Percentiles rank a stretch among this genome's conserved stretches.
phyloP scores from a whole-genome alignment of 2,113 vertebrate species.

The Panthera leo region DNA sequence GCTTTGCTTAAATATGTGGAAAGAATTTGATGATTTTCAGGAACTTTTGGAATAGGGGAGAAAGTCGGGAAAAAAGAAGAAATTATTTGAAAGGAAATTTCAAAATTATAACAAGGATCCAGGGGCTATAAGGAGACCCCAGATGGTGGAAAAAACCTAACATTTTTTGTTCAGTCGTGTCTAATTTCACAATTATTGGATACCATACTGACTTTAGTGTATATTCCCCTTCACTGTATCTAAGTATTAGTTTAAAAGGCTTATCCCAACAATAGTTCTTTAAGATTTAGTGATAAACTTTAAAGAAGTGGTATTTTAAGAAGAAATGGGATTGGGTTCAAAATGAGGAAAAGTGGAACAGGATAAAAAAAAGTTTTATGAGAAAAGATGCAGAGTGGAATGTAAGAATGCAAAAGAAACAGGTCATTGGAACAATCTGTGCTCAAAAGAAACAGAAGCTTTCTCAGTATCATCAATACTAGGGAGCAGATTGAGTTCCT shows the following conservation, averaged over 20 bases:
- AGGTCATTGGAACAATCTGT: background rate
- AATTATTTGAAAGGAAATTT: background rate
- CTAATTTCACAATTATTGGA: background rate
- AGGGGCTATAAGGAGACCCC: background rate
- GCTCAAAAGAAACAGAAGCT: background rate
- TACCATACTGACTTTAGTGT: background rate
- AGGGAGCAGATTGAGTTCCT: background rate
- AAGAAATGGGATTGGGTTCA: background rate
- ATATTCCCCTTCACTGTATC: background rate
- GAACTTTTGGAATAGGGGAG: background rate
- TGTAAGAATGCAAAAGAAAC: background rate
- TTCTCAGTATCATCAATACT: background rate
- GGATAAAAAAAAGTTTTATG: background rate
- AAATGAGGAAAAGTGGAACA: background rate
- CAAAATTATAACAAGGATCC: background rate
- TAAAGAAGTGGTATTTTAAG: background rate
- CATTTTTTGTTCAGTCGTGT: background rate
- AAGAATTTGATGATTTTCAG: background rate
- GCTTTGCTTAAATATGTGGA: background rate
- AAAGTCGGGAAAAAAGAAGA: background rate
- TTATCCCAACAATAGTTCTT: background rate
- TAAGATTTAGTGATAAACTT: background rate
- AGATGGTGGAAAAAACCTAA: background rate
- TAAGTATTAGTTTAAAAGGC: background rate
- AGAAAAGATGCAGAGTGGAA: background rate